Base-by-base conservation (phyloP, 2,113 vertebrate species). In the Pleuronectes platessa region DNA sequence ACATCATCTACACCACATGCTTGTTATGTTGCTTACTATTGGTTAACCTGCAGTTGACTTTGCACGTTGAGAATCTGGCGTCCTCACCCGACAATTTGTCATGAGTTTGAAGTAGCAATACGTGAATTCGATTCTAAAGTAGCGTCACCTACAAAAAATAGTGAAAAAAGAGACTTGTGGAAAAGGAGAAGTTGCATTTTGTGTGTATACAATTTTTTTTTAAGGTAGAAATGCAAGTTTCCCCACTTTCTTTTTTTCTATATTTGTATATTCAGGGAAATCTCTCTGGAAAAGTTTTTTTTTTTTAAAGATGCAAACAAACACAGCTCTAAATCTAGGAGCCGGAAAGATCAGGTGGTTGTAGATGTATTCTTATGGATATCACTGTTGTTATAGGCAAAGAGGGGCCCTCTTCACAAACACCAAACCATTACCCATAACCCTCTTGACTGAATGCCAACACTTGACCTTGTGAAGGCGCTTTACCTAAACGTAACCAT, bases 21-120 rank as follows among this genome's bases (percentile, higher is more conserved):
- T 96, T 95, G 92, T 96, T 96, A 92, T 93, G 94, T 96, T 94
- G 95, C 95, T 96, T 95, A 92, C 94, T 95, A 92, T 96, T 92
- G 94, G 94, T 96, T 96, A 94, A 95, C 93, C 92, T 94, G 91
- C 94, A 91, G 90, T 89, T 91, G 88, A 93, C 90, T 95, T 94
- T 92, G 93, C 93, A 90, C 93, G 93, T 92, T 86, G 92, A 78
- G 92, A 95, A 93, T 91, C 86, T 84, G 89, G 91, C 90, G 87
- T 90, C 88, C 81, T 86, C 78, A 78, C 84, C 86, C 72, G 91
- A 91, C 84, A 78, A 63, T 62, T 37, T 81, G 74, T 89, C 86
- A 80, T 84, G 45, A 71, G 81, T 93, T 90, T 83, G 87, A 90
- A 81, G 73, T 82, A 94, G 92, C 94, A 93, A 94, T 92, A 92